Evolutionary conservation across 2,113 vertebrate genomes (phyloP).

Genomic region (Hemichromis elongatus): DNA sequence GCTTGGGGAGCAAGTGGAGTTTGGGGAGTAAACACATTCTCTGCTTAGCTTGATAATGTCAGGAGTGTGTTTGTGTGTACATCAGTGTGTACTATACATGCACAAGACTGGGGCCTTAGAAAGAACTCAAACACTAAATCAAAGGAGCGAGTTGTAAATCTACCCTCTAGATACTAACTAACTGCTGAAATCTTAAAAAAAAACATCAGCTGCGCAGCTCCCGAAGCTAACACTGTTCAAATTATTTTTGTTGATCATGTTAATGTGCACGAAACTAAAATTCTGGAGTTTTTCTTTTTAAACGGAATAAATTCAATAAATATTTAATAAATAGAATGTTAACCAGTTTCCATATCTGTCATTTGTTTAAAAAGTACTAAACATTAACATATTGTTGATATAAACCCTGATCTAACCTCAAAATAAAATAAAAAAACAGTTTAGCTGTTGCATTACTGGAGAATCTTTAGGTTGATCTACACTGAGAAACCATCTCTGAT

Average conservation of each 20-base stretch:
- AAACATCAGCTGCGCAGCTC: not conserved
- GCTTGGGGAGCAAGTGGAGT: slow-evolving; percentile 11
- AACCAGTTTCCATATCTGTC: not conserved
- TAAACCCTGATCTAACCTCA: not conserved
- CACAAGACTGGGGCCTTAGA: not conserved
- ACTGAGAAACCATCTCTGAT: slow-evolving; percentile 18
- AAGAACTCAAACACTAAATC: slow-evolving; percentile 45
- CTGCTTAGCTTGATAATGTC: slow-evolving; percentile 37
- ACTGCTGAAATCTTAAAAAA: slow-evolving; percentile 21
- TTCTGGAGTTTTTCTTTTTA: not conserved
- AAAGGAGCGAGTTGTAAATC: slow-evolving; percentile 49
- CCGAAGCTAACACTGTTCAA: not conserved
- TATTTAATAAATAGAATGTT: not conserved
- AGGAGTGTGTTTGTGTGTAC: not conserved
- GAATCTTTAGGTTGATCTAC: slow-evolving; percentile 14
- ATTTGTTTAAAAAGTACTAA: not conserved
- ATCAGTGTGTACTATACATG: not conserved
- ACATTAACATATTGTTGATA: not conserved
- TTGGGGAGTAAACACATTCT: slow-evolving; percentile 50
- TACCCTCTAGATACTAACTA: slow-evolving; percentile 36
- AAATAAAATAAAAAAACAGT: not conserved
- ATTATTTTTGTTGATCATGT: slow-evolving; percentile 21
- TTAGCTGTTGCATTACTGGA: not conserved
- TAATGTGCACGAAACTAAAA: not conserved
- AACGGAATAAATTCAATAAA: not conserved